Conservation (phyloP, 2,888 invertebrate genomes). For the Blera fallax region DNA sequence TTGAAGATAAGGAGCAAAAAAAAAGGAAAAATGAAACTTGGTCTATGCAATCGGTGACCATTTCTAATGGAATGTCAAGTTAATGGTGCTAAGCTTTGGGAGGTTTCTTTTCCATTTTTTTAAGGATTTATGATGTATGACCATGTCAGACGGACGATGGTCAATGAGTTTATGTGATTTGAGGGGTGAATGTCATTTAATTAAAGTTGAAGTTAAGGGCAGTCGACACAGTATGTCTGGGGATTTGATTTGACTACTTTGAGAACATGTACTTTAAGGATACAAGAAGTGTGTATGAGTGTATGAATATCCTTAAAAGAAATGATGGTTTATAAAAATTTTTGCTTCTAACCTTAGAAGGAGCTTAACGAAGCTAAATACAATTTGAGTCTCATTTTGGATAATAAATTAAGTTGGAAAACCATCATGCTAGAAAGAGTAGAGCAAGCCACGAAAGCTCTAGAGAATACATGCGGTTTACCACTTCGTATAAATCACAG, state of each 20-base stretch:
- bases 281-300: neutral
- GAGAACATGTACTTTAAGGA: neutral
- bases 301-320: too few species aligned
- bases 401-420: too few species aligned
- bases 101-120: slow-evolving; percentile 26
- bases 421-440: too few species aligned
- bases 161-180: neutral
- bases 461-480: too few species aligned
- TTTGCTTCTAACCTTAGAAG: too few species aligned
- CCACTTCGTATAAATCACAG: too few species aligned
- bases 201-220: slow-evolving; percentile 47
- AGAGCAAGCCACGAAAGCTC: too few species aligned
- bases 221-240: neutral
- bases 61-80: slow-evolving; percentile 71
- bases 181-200: slow-evolving; percentile 17
- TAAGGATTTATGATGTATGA: slow-evolving; percentile 66
- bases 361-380: too few species aligned
- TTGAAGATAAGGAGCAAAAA: slow-evolving; percentile 1
- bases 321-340: too few species aligned
- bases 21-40: neutral
- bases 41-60: slow-evolving; percentile 45
- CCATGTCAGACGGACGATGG: slow-evolving; percentile 45
- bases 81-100: slow-evolving; percentile 67
- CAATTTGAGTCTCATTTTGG: too few species aligned
- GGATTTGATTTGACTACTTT: too few species aligned